These are phyloP conservation scores for Chauna torquata DNA, from an alignment of 2,113 vertebrate genomes.

Conservation along the genomic window DNA sequence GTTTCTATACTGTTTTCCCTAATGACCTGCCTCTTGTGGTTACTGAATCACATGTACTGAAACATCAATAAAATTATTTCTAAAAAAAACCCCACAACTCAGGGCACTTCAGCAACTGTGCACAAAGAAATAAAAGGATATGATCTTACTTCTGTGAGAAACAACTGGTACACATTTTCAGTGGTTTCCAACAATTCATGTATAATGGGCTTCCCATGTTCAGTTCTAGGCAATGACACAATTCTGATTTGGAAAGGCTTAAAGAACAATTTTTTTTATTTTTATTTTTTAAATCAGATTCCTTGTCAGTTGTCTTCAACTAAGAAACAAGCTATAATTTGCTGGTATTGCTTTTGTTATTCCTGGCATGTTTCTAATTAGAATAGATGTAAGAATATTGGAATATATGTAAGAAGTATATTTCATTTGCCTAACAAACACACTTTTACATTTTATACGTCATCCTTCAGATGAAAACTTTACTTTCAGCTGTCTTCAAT, in stretches of 20 bases:
- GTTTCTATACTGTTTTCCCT: neutral
- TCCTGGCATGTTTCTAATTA: neutral
- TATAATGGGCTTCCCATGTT: neutral
- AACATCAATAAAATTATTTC: neutral
- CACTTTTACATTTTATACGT: neutral
- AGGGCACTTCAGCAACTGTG: neutral
- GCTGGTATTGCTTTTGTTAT: neutral
- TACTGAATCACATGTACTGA: neutral
- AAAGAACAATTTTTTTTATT: neutral
- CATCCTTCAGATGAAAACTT: neutral
- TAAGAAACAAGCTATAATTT: neutral
- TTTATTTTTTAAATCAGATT: neutral
- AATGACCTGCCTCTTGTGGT: neutral
- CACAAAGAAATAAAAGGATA: neutral
- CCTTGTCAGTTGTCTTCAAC: neutral
- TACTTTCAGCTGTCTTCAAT: neutral
- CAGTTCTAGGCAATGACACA: neutral
- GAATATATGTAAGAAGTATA: neutral
- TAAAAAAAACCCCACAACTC: neutral
- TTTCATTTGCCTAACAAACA: neutral
- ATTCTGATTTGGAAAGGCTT: neutral
- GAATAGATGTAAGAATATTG: neutral
- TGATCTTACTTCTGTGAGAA: neutral
- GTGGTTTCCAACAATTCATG: neutral
- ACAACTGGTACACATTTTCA: neutral